Percentiles rank a stretch among this genome's conserved stretches.
Conservation (phyloP, 92 coral and sea anemone species). For the Meandrina meandrites region DNA sequence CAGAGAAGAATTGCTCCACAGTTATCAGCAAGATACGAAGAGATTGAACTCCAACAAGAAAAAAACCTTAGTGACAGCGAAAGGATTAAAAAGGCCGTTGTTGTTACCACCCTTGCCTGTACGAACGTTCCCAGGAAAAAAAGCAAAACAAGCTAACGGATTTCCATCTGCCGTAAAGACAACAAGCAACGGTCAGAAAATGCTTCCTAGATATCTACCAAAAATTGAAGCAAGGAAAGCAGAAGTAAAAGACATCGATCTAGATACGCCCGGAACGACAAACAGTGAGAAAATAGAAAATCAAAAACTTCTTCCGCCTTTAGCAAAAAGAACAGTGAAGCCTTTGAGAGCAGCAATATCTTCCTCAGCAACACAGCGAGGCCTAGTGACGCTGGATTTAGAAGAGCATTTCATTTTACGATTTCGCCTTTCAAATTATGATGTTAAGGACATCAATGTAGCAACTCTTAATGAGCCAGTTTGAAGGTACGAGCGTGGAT, state of each 20-base stretch:
- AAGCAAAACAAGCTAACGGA: neutral
- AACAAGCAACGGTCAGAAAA: neutral
- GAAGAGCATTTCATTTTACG: constrained; percentile 44
- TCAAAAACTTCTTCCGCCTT: constrained; percentile 2
- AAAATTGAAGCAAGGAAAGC: constrained; percentile 8
- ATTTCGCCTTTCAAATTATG: constrained; percentile 71
- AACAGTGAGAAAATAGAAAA: neutral
- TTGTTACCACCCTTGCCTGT: constrained; percentile 11
- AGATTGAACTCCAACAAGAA: neutral
- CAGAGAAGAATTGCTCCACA: constrained; percentile 12
- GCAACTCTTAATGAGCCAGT: constrained; percentile 19
- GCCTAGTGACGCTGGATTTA: constrained; percentile 25
- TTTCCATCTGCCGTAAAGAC: neutral
- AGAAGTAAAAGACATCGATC: neutral
- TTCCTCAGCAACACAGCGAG: constrained; percentile 52
- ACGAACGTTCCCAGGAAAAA: neutral
- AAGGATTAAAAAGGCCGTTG: neutral
- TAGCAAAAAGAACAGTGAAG: neutral
- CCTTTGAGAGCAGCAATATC: constrained; percentile 24
- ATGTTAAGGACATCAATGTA: constrained; percentile 43
- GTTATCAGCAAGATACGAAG: neutral
- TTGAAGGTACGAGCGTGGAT: neutral
- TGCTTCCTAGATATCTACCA: constrained; percentile 25
- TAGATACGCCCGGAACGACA: neutral
- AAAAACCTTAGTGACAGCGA: neutral